Evolutionary conservation across 2,113 vertebrate species (phyloP), one percentile per base, ranked within the genome.

Genomic region (Ranitomeya variabilis): DNA sequence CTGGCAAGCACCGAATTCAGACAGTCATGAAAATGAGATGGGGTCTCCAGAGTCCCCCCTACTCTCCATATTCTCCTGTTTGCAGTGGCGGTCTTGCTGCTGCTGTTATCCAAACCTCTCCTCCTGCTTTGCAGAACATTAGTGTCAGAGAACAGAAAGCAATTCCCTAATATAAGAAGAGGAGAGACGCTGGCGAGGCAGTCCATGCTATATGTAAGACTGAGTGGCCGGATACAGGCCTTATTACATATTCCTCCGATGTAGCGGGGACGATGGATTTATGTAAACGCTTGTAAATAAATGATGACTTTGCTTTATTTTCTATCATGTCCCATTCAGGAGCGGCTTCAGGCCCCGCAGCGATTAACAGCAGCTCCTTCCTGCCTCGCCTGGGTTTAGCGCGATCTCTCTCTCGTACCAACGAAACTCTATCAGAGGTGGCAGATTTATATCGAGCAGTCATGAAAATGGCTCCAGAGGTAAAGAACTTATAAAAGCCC

Each of bases 391-490:
- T 94, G 23, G 94, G 93, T 67, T 89, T 95, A 80, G 93, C 94
- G 18, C 91, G 93, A 0, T 92, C 90, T 62, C 89, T 93, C 18
- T 89, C 94, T 14, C 90, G 80, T 67, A 92, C 91, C 3, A 62
- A 83, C 79, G 90, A 92, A 80, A 92, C 90, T 4, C 81, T 86
- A 19, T 86, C 92, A 21, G 90, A 92, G 78, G 76, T 93, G 9
- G 78, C 89, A 80, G 80, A 77, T 62, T 91, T 94, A 62, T 94
- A 94, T 90, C 83, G 77, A 31, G 92, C 93, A 89, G 91, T 94
- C 90, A 94, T 95, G 60, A 3, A 91, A 90, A 93, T 94, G 91
- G 85, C 92, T 77, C 93, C 94, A 87, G 90, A 91, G 93, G 93
- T 93, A 90, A 90, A 45, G 37, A 31, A 31, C 26, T 31, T 31